Base-by-base conservation (phyloP, 1,140 invertebrate species). In the Scaptomyza hsui region DNA sequence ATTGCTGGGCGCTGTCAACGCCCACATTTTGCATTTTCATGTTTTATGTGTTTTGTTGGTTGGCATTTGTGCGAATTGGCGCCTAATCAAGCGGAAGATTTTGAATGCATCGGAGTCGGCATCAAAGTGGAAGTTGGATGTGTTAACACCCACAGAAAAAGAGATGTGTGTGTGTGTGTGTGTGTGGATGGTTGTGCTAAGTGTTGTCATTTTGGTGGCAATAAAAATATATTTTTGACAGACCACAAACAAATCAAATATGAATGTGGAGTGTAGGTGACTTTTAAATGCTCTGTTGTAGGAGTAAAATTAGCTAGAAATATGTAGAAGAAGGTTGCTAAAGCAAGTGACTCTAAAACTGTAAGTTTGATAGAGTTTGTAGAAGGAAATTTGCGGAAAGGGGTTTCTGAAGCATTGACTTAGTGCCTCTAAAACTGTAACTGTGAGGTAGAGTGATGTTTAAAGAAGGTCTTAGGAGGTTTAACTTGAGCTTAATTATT, bases 41-140 rank as follows among this genome's bases (percentile, higher is more conserved):
- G 39, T 44, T 42, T 42, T 12, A 44, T 53, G 37, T 76, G 9
- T 32, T 32, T 3, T n/a, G n/a, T 78, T 77, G 77, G 61, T 86
- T 12, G 32, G 12, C 32, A n/a, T 78, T 77, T 81, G 62, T 88
- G 74, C 82, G 75, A 86, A 86, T 88, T 88, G 88, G 78, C 88
- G 82, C 76, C 88, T 89, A 89, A 89, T 89, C 88, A 89, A 77
- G 88, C 72, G 88, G 88, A 89, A 89, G 88, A 89, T 90, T 90
- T 90, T 89, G 82, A 89, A 89, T 90, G 82, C 32, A 80, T 48
- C 81, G 79, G 26, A 29, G 32, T n/a, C n/a, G 32, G 32, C n/a
- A 5, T 37, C 12, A 5, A n/a, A 37, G 32, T 37, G 9, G 29
- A 9, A 32, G 3, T 32, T 9, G 29, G 10, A 72, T 68, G 67